Conservation (phyloP, 2,797 vertebrate genomes). For the Etheostoma perlongum region DNA sequence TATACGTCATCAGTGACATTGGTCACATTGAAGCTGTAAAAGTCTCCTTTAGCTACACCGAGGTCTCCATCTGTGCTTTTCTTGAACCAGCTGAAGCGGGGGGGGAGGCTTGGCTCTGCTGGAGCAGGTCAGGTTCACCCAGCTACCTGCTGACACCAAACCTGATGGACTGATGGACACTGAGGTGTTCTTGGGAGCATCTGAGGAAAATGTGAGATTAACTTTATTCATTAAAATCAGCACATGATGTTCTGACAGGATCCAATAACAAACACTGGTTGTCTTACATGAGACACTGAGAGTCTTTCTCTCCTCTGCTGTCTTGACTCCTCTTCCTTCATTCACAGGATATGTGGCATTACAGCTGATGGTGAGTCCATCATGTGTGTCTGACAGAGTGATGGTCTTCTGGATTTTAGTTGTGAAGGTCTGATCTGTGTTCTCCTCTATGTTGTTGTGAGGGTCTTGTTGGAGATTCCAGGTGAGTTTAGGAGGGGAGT, state of each 20-base stretch:
- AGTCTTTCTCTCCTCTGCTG: background rate
- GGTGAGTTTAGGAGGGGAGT: conserved; percentile 64
- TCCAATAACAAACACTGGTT: background rate
- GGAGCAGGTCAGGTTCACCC: conserved; percentile 73
- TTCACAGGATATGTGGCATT: conserved; percentile 55
- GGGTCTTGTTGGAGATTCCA: conserved; percentile 52
- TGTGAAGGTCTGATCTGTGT: conserved; percentile 45
- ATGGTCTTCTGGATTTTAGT: conserved; percentile 48
- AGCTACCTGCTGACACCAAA: conserved; percentile 52
- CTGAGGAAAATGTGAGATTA: conserved; percentile 45
- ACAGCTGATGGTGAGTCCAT: conserved; percentile 59
- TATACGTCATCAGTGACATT: conserved; percentile 42
- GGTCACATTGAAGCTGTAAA: conserved; percentile 45
- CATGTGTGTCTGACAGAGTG: conserved; percentile 53
- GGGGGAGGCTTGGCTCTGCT: conserved; percentile 72
- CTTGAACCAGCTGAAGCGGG: conserved; percentile 70
- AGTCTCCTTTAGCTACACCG: conserved; percentile 20
- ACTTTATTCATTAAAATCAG: background rate
- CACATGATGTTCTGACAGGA: background rate
- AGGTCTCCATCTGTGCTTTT: background rate
- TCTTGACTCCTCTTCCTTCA: background rate
- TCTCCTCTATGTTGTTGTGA: conserved; percentile 15
- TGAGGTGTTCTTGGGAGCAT: conserved; percentile 64
- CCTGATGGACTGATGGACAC: conserved; percentile 47
- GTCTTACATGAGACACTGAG: conserved; percentile 56